phyloP scores from a whole-genome alignment of 2,113 vertebrate species.

The Paraplagusia blochii region DNA sequence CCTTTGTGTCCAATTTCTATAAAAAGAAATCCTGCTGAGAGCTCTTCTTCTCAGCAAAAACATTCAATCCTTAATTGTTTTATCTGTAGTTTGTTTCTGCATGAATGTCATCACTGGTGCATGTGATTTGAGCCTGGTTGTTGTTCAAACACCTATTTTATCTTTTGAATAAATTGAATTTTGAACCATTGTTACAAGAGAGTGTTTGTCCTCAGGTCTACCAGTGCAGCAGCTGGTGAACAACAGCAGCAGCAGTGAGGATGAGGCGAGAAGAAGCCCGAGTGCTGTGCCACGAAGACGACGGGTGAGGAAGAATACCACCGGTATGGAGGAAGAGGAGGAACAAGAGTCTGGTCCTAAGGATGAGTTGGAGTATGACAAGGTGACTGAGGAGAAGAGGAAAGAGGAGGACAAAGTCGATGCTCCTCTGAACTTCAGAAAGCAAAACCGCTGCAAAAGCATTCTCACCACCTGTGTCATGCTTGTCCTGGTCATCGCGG shows the following conservation, averaged over 20 bases:
- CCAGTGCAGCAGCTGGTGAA: constrained; percentile 45
- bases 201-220: constrained; percentile 52
- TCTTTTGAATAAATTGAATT: no score
- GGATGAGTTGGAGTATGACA: constrained; percentile 60
- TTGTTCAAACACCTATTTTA: background rate
- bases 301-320: constrained; percentile 77
- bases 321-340: constrained; percentile 74
- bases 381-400: constrained; percentile 47
- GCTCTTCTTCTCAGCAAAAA: no score
- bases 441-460: constrained; percentile 57
- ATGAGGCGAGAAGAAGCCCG: constrained; percentile 68
- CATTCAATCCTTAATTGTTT: no score
- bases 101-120: constrained; percentile 15
- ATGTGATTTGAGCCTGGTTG: background rate
- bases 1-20: no score
- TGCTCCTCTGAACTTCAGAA: constrained; percentile 1
- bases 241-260: constrained; percentile 82
- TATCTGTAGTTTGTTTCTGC: background rate
- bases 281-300: constrained; percentile 77
- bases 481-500: constrained; percentile 83
- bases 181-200: background rate
- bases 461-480: constrained; percentile 84
- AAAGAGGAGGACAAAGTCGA: constrained; percentile 43
- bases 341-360: constrained; percentile 50
- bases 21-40: no score